A percentile compares a stretch with the other conserved stretches of the same genome.
Conservation (phyloP, 2,113 vertebrate genomes). For the Chionomys nivalis region DNA sequence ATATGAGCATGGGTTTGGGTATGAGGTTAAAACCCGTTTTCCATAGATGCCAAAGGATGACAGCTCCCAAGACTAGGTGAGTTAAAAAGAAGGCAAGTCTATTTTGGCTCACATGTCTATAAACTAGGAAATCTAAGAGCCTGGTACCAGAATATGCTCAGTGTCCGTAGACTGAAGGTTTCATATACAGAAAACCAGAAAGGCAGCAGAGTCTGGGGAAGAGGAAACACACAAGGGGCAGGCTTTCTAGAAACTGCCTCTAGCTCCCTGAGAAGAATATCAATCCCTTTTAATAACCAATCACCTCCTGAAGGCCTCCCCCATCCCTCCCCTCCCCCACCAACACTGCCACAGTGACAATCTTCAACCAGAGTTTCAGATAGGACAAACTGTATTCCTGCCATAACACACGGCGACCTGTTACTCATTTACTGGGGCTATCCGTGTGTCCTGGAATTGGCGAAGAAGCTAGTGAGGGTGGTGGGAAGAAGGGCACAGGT, state of each 20-base stretch:
- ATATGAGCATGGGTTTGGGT: neutral
- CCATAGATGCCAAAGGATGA: neutral
- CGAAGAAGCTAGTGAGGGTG: neutral
- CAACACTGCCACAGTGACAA: neutral
- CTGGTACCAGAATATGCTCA: neutral
- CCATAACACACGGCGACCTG: neutral
- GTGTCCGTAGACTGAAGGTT: neutral
- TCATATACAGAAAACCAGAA: neutral
- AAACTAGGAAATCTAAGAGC: neutral
- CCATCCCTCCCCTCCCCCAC: neutral
- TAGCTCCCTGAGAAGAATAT: neutral
- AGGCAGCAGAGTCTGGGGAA: neutral
- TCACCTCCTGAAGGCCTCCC: neutral
- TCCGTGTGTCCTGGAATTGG: neutral
- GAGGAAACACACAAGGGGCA: neutral
- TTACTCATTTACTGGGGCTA: neutral
- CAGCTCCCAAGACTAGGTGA: neutral
- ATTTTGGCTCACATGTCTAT: neutral
- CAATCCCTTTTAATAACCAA: neutral
- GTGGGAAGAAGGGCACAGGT: neutral
- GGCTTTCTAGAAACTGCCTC: neutral
- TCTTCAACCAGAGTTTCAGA: neutral
- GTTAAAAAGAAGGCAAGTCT: neutral
- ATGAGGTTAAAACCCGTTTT: neutral
- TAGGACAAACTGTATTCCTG: neutral